phyloP scores from a whole-genome alignment of 2,888 invertebrate species.

The Tachina fera region DNA sequence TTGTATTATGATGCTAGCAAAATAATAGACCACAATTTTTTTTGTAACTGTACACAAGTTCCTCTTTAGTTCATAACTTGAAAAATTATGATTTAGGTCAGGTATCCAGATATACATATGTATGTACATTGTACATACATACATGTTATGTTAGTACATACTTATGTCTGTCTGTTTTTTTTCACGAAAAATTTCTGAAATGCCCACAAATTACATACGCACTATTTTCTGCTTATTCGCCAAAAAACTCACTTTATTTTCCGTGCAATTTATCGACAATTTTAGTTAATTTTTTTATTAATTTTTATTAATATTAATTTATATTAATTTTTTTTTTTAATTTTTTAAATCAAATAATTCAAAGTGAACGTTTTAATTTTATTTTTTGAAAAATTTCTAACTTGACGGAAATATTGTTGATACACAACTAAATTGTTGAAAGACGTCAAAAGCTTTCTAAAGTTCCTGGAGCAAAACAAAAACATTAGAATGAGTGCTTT shows the following conservation, averaged over 20 bases:
- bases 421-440: conserved; percentile 69
- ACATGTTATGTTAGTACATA: no score
- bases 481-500: conserved; percentile 59
- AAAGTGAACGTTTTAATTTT: conserved; percentile 38
- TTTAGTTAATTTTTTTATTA: conserved; percentile 5
- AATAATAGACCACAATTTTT: background rate
- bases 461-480: conserved; percentile 58
- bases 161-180: no score
- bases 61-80: background rate
- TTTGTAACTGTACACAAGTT: background rate
- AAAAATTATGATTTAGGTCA: conserved; percentile 64
- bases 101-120: conserved; percentile 18
- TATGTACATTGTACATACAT: no score
- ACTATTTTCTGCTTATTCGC: background rate
- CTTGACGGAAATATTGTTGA: conserved; percentile 70
- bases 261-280: background rate
- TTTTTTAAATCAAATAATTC: conserved; percentile 28
- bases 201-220: background rate
- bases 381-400: conserved; percentile 39
- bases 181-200: background rate
- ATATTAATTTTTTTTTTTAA: conserved; percentile 20
- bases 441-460: conserved; percentile 62
- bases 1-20: background rate
- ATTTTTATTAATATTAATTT: background rate
- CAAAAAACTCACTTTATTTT: conserved; percentile 43